Evolutionary conservation across 2,113 vertebrate genomes (phyloP), one percentile per base, ranked within the genome.

Genomic region (Orycteropus afer): DNA sequence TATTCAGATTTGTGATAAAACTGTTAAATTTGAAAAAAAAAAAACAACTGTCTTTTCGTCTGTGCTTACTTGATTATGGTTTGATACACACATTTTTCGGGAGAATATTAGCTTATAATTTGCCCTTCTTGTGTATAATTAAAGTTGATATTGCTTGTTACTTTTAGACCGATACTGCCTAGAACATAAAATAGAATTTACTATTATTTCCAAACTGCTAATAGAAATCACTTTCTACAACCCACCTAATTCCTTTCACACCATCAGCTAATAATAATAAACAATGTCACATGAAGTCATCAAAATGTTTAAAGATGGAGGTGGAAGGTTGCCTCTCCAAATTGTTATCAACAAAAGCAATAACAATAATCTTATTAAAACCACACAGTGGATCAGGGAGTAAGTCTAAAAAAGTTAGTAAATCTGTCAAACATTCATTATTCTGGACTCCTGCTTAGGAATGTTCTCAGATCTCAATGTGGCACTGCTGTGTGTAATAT

Each of bases 321-420:
- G 94, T 20, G 88, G 34, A 79, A 96, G 27, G 40, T 73, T 73
- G 74, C 49, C 32, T 23, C 42, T 91, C 86, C 32, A 92, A 94
- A 78, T 34, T 88, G 4, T 37, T 95, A 86, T 95, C 0, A 7
- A 90, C 55, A 84, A 94, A 97, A 90, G 6, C 73, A 97, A 55
- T 83, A 96, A 80, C 40, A 85, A n/a, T 87, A 77, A 89, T 91
- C 22, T 51, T 95, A 89, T 79, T 95, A 90, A 96, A 97, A 95
- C n/a, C 49, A 90, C 77, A 83, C 7, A 71, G 49, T 11, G 3
- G 40, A 57, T 55, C 79, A 96, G 83, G 83, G 89, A 96, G 90
- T 93, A 95, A 93, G 93, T 96, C 80, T 93, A 73, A 90, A 67
- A 96, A 81, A 81, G 95, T 96, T 94, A 89, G 77, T 57, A 85